Percentiles rank a stretch among this genome's conserved stretches.
phyloP scores from a whole-genome alignment of 2,113 vertebrate species.

The Tylochromis polylepis region DNA sequence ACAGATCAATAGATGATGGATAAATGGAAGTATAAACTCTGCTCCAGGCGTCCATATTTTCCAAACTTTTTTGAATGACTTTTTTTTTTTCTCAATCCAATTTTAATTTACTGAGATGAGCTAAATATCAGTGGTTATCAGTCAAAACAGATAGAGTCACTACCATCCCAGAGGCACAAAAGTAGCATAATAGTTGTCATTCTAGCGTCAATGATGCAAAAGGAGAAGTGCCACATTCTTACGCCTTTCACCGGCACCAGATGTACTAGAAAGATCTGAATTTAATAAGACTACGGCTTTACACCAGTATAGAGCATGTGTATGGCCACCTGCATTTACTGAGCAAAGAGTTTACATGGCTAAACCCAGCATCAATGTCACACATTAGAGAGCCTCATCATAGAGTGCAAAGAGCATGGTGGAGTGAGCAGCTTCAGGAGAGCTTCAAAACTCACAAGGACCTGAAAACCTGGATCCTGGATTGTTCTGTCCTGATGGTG shows the following conservation, averaged over 20 bases:
- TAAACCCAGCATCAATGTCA: neutral
- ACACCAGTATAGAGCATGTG: neutral
- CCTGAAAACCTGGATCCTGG: neutral
- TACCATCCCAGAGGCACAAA: neutral
- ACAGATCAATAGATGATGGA: neutral
- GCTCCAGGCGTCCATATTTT: neutral
- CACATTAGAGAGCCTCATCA: neutral
- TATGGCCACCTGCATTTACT: neutral
- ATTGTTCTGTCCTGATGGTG: neutral
- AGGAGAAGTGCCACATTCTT: neutral
- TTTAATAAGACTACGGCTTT: neutral
- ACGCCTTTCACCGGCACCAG: neutral
- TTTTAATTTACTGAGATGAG: neutral
- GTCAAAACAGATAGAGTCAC: neutral
- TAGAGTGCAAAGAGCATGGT: neutral
- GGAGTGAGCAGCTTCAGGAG: neutral
- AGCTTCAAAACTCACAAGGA: neutral
- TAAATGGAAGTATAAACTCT: neutral
- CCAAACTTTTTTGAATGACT: neutral
- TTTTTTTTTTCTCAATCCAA: neutral
- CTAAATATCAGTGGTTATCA: neutral
- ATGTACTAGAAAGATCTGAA: no score
- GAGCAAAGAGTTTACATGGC: neutral
- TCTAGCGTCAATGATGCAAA: neutral
- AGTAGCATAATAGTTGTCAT: neutral